Evolutionary conservation across 2,888 invertebrate species (phyloP), one percentile per base, ranked within the genome.

Genomic region (Brachyptera risi): DNA sequence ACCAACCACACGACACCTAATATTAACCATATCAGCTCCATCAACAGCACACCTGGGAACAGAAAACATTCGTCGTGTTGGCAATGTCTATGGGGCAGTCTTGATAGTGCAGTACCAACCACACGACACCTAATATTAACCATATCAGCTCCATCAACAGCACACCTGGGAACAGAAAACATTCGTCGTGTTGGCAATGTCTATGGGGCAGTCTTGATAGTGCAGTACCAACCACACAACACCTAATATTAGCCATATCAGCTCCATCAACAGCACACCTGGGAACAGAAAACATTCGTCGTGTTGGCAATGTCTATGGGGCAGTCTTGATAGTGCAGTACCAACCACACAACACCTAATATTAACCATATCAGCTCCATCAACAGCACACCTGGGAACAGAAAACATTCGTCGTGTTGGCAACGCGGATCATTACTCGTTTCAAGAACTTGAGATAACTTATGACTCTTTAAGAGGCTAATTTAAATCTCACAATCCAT

Each of bases 331-430:
- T 88, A 90, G 73, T 83, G 84, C 68, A 82, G 77, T 31, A 79
- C 78, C 63, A 89, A 74, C 90, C 90, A 91, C 62, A 85, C 79
- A 60, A 87, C 81, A 63, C 88, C 89, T 66, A 87, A 79, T 54
- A 86, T 80, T 69, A 89, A 76, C 88, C 88, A 90, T 62, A 83
- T 82, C 67, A 87, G 80, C 76, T 90, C 90, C 67, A 86, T 80
- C 68, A 86, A 73, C 76, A 90, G 82, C 70, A 90, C 79, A 73
- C 83, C 90, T 90, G 76, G n/a, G n/a, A n/a, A n/a, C n/a, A n/a
- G n/a, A n/a, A n/a, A n/a, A n/a, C n/a, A n/a, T n/a, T n/a, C n/a
- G n/a, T n/a, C n/a, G n/a, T n/a, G n/a, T n/a, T n/a, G n/a, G n/a
- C n/a, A n/a, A n/a, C n/a, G n/a, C n/a, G n/a, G n/a, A n/a, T n/a